Evolutionary conservation across 92 coral and sea anemone species (phyloP), one percentile per base, ranked within the genome.

Genomic region (Porites divaricata): DNA sequence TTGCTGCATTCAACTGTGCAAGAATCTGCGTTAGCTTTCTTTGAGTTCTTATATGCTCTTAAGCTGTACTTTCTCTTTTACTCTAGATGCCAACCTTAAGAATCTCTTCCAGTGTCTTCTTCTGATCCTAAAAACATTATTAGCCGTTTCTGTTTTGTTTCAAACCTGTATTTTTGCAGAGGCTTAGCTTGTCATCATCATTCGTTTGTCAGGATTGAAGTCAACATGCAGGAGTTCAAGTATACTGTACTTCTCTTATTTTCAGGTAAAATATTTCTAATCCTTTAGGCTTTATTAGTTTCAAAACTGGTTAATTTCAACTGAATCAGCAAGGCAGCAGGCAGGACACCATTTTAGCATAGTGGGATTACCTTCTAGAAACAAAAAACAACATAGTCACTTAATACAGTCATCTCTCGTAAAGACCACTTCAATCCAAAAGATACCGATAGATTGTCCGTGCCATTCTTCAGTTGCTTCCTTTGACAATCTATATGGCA

Each of bases 271-370:
- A 54, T 54, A 54, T 35, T 35, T 35, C 45, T 35, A 35, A 35
- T 35, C 45, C 45, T 35, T 35, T 3, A 57, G 9, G 62, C 0
- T 57, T 57, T 57, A 5, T 61, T 16, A 15, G 17, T 10, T 7
- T 9, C 16, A 11, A 54, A 54, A 54, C 59, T 11, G 59, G 12
- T 11, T 2, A 11, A 11, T 54, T 8, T 61, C 20, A 22, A 25
- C 41, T 8, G 9, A 22, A 73, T 63, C 86, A 72, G 78, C 72
- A 72, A 82, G 79, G 24, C 79, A 82, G 86, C 61, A 82, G 79
- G 24, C 79, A 82, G 86, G 62, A 5, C 79, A 82, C 79, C 86
- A 78, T 20, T 70, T 70, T 72, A 24, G 3, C 61, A 2, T 11
- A 11, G 16, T 11, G 12, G 12, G 59, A 54, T 54, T 54, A 11